Base-by-base conservation (phyloP, 2,888 invertebrate species). In the Enchytraeus crypticus region DNA sequence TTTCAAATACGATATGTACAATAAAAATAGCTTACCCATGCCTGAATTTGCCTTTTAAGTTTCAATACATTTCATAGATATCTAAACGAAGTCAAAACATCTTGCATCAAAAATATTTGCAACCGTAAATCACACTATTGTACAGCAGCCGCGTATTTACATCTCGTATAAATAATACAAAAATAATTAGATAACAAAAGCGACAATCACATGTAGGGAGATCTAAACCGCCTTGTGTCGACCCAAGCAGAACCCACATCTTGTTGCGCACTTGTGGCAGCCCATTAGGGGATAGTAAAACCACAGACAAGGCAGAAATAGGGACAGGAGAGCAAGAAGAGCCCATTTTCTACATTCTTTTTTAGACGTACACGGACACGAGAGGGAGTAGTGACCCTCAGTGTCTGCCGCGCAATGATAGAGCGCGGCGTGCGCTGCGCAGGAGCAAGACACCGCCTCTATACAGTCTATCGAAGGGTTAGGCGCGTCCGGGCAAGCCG, bases 391-490 rank as follows among this genome's bases (percentile, higher is more conserved):
- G 71, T 92, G 91, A 1, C 90, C 92, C 75, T 92, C 92, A 1
- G 88, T 85, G 79, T 92, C 91, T 68, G 89, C 85, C 85, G 90
- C 88, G 80, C 93, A 93, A 82, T 93, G 92, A 82, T 92, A 93
- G 73, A 92, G 83, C 85, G 92, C 86, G 73, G 91, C 88, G 79
- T 87, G 87, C 23, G 92, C 91, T 79, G 91, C 90, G 69, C 86
- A 84, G 74, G 93, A 86, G 77, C 93, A 92, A 53, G 89, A 86
- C 51, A 90, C 85, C 60, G 84, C 83, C 77, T 92, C 88, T 72
- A 93, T 88, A 72, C 89, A 88, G 43, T 56, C 46, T 68, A 84
- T 85, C 75, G 88, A 85, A 72, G 86, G 84, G 81, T 93, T 92
- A 0, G 93, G 93, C 1, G 92, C 92, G 62, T 81, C 79, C 65